These are phyloP conservation scores for Bombycilla garrulus DNA, from an alignment of 2,113 vertebrate species.

Conservation along the genomic window DNA sequence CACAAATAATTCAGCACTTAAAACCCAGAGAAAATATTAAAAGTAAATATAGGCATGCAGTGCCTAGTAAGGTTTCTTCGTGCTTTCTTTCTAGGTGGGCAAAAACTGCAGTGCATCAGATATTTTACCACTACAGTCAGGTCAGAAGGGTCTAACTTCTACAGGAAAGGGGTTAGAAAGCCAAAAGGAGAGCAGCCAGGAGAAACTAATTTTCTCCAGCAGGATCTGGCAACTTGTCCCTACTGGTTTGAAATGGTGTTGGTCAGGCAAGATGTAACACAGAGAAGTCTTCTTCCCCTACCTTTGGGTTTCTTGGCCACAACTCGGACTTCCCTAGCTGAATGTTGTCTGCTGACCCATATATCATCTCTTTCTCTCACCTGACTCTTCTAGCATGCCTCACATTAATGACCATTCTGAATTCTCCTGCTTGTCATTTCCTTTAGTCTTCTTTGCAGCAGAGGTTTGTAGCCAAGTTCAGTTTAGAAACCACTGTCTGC, in stretches of 20 bases:
- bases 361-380: neutral
- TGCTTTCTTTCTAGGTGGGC: neutral
- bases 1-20: constrained; percentile 23
- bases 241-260: neutral
- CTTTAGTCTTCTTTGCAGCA: neutral
- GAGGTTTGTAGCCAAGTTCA: neutral
- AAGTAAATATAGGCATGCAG: neutral
- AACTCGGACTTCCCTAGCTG: neutral
- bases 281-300: neutral
- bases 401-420: neutral
- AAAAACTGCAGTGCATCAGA: neutral
- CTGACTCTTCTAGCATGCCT: neutral
- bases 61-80: neutral
- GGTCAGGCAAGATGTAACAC: neutral
- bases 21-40: neutral
- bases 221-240: neutral
- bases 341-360: neutral
- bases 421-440: neutral
- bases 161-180: neutral
- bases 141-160: neutral
- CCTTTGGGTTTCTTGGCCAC: neutral
- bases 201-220: neutral
- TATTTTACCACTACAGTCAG: neutral
- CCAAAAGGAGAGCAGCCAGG: neutral
- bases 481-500: neutral